phyloP scores from a whole-genome alignment of 1,140 invertebrate species.

The Triops longicaudatus region DNA sequence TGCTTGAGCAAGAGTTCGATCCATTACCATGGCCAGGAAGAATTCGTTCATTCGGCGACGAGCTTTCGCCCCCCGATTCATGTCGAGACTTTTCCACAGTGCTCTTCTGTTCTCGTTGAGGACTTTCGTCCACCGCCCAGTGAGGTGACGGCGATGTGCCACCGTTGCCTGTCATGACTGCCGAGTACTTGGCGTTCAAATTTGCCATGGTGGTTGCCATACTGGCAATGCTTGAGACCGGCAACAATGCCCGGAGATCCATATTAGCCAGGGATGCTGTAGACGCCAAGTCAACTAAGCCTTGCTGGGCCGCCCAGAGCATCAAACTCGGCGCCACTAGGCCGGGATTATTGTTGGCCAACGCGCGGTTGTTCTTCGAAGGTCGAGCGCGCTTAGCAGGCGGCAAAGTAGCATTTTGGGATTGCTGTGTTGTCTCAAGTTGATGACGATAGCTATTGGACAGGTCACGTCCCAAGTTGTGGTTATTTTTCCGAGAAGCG shows the following conservation, averaged over 20 bases:
- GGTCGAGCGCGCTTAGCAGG: neutral
- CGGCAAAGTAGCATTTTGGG: neutral
- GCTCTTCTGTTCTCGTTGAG: neutral
- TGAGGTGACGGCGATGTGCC: neutral
- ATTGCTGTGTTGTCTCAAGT: neutral
- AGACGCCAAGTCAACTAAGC: constrained; percentile 23
- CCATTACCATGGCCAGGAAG: constrained; percentile 18
- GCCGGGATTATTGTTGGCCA: neutral
- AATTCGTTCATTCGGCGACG: neutral
- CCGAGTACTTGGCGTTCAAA: neutral
- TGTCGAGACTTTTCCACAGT: neutral
- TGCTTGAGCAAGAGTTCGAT: neutral
- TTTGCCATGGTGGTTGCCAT: neutral
- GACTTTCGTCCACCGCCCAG: neutral
- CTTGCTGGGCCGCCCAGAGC: constrained; percentile 26
- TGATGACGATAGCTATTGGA: neutral
- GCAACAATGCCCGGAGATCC: constrained; percentile 7
- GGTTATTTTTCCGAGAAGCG: constrained; percentile 8
- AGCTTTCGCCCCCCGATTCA: constrained; percentile 9
- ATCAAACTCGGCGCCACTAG: constrained; percentile 22
- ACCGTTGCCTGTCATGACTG: neutral
- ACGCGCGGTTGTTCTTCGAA: neutral
- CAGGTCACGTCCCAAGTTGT: constrained; percentile 11
- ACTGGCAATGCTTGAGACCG: neutral
- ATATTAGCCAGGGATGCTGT: constrained; percentile 18